Percentiles rank a stretch among this genome's conserved stretches.
phyloP scores from a whole-genome alignment of 2,888 invertebrate genomes.

The Brachypterus glaber region DNA sequence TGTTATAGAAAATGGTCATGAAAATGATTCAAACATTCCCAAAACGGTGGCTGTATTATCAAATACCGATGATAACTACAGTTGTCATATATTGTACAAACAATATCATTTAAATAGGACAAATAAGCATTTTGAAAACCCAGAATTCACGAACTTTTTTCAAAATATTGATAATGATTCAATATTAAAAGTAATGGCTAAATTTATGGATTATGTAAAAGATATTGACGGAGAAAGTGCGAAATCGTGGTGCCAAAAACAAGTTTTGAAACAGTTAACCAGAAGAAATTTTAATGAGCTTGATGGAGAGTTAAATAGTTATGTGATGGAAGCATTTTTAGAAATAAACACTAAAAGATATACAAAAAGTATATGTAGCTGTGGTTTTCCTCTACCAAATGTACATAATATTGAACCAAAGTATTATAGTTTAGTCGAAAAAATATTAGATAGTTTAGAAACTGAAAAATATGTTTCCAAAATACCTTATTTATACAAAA shows the following conservation, averaged over 20 bases:
- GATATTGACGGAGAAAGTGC: slow-evolving; percentile 23
- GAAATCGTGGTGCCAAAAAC: slow-evolving; percentile 33
- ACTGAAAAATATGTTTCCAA: slow-evolving; percentile 45
- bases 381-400: slow-evolving; percentile 51
- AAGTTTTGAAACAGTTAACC: slow-evolving; percentile 32
- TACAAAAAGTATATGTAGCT: slow-evolving; percentile 45
- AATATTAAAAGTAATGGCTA: slow-evolving; percentile 25
- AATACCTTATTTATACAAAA: slow-evolving; percentile 56
- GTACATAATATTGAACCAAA: slow-evolving; percentile 40
- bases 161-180: slow-evolving; percentile 19
- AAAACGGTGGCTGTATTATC: not conserved
- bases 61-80: slow-evolving; percentile 1
- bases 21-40: slow-evolving; percentile 9
- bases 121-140: slow-evolving; percentile 32
- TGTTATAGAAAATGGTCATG: slow-evolving; percentile 39
- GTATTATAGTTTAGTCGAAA: slow-evolving; percentile 48
- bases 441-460: slow-evolving; percentile 39
- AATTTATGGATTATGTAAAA: slow-evolving; percentile 28
- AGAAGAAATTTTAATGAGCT: slow-evolving; percentile 18
- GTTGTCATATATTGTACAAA: slow-evolving; percentile 32
- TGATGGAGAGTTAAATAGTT: slow-evolving; percentile 24
- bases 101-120: slow-evolving; percentile 37
- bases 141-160: slow-evolving; percentile 28
- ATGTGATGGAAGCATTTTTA: slow-evolving; percentile 48
- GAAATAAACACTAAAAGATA: slow-evolving; percentile 44